Percentiles rank a stretch among this genome's conserved stretches.
These are phyloP conservation scores for Diachrysia chrysitis DNA, from an alignment of 2,888 invertebrate species.

Conservation along the genomic window DNA sequence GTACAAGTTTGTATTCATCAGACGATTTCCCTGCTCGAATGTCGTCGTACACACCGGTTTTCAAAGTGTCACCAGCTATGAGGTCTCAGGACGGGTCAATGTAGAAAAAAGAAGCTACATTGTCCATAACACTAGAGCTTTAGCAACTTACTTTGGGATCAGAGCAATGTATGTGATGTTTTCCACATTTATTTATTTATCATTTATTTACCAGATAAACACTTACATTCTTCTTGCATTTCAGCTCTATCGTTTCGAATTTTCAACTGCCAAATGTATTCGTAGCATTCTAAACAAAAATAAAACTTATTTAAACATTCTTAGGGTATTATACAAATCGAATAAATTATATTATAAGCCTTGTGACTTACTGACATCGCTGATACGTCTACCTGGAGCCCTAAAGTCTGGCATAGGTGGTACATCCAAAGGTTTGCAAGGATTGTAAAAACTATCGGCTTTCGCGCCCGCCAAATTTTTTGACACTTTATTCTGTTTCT, in stretches of 20 bases:
- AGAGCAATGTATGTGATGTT: no score
- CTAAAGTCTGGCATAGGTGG: conserved; percentile 66
- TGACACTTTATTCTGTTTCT: not conserved
- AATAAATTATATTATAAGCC: not conserved
- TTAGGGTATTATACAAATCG: not conserved
- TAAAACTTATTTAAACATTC: not conserved
- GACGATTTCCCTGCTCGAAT: no score
- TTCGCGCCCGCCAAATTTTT: not conserved
- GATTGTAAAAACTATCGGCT: not conserved
- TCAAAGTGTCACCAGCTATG: no score
- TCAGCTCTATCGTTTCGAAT: conserved; percentile 49
- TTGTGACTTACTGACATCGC: conserved; percentile 68
- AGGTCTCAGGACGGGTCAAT: no score
- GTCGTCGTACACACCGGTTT: no score
- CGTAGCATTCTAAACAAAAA: conserved; percentile 69
- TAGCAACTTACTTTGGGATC: no score
- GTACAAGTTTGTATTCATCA: no score
- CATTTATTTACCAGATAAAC: no score
- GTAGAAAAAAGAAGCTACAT: no score
- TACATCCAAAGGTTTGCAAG: conserved; percentile 29
- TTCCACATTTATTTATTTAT: no score
- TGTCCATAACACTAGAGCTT: no score
- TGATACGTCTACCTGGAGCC: conserved; percentile 64
- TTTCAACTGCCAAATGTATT: conserved; percentile 66
- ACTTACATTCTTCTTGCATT: conserved; percentile 63